Evolutionary conservation across 2,888 invertebrate genomes (phyloP).

Genomic region (Capitulum mitella): DNA sequence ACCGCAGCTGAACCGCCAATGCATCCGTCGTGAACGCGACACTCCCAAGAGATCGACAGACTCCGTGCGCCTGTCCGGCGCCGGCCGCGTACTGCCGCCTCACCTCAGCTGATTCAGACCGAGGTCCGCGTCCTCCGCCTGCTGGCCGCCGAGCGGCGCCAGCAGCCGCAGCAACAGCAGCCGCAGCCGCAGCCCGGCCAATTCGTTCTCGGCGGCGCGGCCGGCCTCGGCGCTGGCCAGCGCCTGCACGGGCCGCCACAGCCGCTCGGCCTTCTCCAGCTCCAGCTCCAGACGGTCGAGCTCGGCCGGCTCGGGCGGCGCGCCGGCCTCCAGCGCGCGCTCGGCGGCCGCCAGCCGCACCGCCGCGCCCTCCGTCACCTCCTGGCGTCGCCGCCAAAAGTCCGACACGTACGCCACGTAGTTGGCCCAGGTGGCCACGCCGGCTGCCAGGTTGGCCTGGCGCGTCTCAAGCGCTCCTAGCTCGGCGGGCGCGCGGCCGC

Average conservation of each 20-base stretch:
- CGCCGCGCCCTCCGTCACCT: conserved; percentile 56
- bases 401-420: conserved; percentile 64
- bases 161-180: conserved; percentile 39
- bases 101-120: conserved; percentile 46
- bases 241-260: conserved; percentile 10
- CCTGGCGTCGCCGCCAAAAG: conserved; percentile 67
- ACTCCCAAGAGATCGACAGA: too few relatives aligned
- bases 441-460: conserved; percentile 34
- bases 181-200: conserved; percentile 34
- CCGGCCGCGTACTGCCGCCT: conserved; percentile 43
- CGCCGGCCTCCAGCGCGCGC: conserved; percentile 52
- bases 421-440: conserved; percentile 35
- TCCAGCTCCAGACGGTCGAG: conserved; percentile 50
- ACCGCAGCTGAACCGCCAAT: too few relatives aligned
- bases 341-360: conserved; percentile 53
- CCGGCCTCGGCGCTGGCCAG: conserved; percentile 38
- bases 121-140: conserved; percentile 48
- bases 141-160: conserved; percentile 55
- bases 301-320: conserved; percentile 53
- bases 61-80: too few relatives aligned
- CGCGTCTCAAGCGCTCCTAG: conserved; percentile 33
- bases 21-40: too few relatives aligned
- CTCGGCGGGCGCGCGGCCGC: conserved; percentile 26
- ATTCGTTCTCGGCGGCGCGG: conserved; percentile 34
- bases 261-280: not conserved